Percentiles rank a stretch among this genome's conserved stretches.
Conservation (phyloP, 2,797 vertebrate genomes). For the Philypnodon macrostomus region DNA sequence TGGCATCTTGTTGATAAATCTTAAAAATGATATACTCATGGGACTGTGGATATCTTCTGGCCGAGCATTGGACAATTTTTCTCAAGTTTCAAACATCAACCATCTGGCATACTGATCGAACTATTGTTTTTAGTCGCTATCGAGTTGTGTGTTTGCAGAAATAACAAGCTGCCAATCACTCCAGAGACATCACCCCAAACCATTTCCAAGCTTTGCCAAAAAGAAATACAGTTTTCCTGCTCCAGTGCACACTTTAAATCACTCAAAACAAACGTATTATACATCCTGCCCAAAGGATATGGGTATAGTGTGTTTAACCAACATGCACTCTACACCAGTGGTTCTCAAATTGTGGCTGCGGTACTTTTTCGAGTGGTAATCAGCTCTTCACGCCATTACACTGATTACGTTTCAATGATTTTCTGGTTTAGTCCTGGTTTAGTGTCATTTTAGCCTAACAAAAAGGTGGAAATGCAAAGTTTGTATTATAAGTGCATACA, state of each 20-base stretch:
- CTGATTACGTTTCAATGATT: too few species aligned
- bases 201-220: too few species aligned
- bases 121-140: background rate
- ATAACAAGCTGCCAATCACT: slow-evolving; percentile 7
- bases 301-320: too few species aligned
- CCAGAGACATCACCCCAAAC: background rate
- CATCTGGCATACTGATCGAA: slow-evolving; percentile 20
- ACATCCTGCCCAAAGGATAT: too few species aligned
- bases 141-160: slow-evolving; percentile 6
- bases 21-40: slow-evolving; percentile 3
- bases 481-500: too few species aligned
- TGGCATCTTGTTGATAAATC: slow-evolving; percentile 13
- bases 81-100: slow-evolving; percentile 12
- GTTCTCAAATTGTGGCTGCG: too few species aligned
- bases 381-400: too few species aligned
- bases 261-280: background rate
- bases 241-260: slow-evolving; percentile 6
- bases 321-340: too few species aligned
- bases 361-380: too few species aligned
- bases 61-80: background rate
- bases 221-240: background rate
- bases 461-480: too few species aligned
- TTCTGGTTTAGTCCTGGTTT: too few species aligned
- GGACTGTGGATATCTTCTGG: slow-evolving; percentile 8
- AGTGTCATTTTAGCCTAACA: too few species aligned